These are phyloP conservation scores for Steromphala cineraria DNA, from an alignment of 2,888 invertebrate species.

Conservation along the genomic window DNA sequence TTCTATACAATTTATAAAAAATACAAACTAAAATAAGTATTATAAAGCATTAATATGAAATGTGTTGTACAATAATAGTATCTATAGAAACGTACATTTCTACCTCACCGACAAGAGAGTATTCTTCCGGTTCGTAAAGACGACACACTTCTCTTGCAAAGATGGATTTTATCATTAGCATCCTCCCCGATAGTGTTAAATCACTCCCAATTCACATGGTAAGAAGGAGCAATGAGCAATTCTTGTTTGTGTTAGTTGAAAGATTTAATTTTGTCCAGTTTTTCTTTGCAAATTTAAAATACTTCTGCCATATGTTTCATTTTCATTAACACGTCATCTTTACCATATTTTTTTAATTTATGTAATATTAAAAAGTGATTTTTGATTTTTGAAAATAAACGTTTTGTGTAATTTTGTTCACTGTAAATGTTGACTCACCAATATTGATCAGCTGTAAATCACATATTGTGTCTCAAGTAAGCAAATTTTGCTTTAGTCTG, in stretches of 20 bases:
- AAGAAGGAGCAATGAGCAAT: neutral
- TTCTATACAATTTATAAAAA: too few species aligned
- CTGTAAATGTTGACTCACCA: too few species aligned
- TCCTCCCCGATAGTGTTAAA: constrained; percentile 52
- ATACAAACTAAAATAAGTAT: neutral
- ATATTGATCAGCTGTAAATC: too few species aligned
- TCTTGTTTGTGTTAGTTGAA: neutral
- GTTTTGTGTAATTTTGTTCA: too few species aligned
- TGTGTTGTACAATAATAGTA: neutral
- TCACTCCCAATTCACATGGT: constrained; percentile 59
- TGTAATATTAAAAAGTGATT: neutral
- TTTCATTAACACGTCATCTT: neutral
- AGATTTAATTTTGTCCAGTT: too few species aligned
- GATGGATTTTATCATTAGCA: constrained; percentile 46
- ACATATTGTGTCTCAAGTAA: too few species aligned
- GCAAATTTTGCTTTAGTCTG: neutral
- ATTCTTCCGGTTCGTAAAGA: neutral
- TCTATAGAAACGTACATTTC: neutral
- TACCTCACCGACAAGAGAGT: neutral
- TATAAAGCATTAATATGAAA: neutral
- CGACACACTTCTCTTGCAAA: neutral
- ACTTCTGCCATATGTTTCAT: neutral
- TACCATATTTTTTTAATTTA: neutral
- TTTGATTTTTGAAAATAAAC: too few species aligned
- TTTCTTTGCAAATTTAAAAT: too few species aligned